Evolutionary conservation across 2,797 vertebrate species (phyloP).

Genomic region (Neosalanx taihuensis): DNA sequence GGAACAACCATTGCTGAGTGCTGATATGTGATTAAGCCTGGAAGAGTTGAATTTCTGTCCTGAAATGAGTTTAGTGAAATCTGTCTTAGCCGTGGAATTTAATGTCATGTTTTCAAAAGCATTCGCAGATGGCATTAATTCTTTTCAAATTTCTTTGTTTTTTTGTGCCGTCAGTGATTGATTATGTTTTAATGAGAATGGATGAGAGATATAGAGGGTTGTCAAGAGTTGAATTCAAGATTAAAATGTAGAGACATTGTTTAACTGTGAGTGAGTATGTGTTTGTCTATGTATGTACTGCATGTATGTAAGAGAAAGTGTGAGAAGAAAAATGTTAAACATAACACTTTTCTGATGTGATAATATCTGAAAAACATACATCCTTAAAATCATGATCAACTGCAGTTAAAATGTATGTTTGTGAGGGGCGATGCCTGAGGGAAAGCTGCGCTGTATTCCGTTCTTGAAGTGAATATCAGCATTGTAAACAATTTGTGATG

Average conservation of each 20-base stretch:
- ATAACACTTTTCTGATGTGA: not conserved
- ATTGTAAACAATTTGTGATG: constrained; percentile 42
- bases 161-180: constrained; percentile 29
- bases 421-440: constrained; percentile 21
- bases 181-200: constrained; percentile 20
- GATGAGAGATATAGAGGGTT: not conserved
- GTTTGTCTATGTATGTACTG: not conserved
- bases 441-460: constrained; percentile 27
- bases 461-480: constrained; percentile 16
- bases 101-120: constrained; percentile 9
- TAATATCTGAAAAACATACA: not conserved
- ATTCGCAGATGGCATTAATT: constrained; percentile 25
- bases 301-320: not conserved
- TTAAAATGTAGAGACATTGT: not conserved
- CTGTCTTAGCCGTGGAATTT: constrained; percentile 35
- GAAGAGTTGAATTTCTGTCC: constrained; percentile 50
- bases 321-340: not conserved
- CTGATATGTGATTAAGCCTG: constrained; percentile 53
- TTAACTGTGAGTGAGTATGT: not conserved
- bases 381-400: no score
- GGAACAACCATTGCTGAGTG: constrained; percentile 49
- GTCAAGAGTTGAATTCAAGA: not conserved
- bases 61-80: constrained; percentile 49
- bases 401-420: not conserved
- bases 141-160: constrained; percentile 7